These are phyloP conservation scores for Sorex fumeus DNA, from an alignment of 2,113 vertebrate genomes.

Conservation along the genomic window DNA sequence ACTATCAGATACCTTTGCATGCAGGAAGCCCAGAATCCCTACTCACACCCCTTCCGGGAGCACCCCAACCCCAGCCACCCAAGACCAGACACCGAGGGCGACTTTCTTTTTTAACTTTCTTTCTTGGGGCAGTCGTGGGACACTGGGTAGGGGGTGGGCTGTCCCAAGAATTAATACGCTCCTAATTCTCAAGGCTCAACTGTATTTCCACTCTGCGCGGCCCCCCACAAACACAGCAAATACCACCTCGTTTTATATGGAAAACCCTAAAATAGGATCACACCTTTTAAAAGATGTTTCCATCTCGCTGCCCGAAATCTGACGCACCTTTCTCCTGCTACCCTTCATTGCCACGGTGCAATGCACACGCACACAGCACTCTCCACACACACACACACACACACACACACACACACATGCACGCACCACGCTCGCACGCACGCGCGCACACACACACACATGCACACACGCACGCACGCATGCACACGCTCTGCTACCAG, in stretches of 20 bases:
- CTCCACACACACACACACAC: not conserved
- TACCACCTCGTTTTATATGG: slow-evolving; percentile 81
- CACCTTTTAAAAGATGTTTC: slow-evolving; percentile 89
- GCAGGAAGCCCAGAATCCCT: too few species aligned
- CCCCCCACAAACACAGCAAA: slow-evolving; percentile 68
- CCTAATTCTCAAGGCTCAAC: not conserved
- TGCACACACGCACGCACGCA: not conserved
- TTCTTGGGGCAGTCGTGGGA: too few species aligned
- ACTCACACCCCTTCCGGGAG: too few species aligned
- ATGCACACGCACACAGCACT: not conserved
- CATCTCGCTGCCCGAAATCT: slow-evolving; percentile 81
- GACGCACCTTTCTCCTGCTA: slow-evolving; percentile 67
- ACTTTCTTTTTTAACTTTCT: not conserved
- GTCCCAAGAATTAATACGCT: slow-evolving; percentile 19
- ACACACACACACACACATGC: not conserved
- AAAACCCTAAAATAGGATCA: slow-evolving; percentile 86
- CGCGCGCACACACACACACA: not conserved
- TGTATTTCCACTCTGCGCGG: slow-evolving; percentile 29
- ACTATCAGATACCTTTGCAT: too few species aligned
- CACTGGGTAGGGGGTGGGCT: too few species aligned
- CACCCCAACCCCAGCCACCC: not conserved
- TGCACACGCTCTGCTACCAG: slow-evolving; percentile 76
- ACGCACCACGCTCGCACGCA: not conserved
- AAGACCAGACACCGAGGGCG: accelerated
- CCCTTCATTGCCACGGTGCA: not conserved